Conservation (phyloP, 2,113 vertebrate genomes). For the Tylochromis polylepis region DNA sequence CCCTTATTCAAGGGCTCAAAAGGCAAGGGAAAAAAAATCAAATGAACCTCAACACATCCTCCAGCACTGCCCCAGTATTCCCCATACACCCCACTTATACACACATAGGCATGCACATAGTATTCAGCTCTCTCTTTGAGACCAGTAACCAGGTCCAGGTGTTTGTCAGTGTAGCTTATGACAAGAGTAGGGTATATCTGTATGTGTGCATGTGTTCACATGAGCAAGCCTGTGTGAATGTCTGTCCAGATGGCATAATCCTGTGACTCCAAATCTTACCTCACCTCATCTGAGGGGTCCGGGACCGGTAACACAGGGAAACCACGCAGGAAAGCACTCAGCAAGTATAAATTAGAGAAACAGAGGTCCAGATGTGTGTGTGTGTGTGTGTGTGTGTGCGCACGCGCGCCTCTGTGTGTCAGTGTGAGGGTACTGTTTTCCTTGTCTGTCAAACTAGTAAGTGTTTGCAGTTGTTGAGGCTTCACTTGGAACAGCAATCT, state of each 20-base stretch:
- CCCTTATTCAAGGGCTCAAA: slow-evolving; percentile 11
- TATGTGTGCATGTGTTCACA: slow-evolving; percentile 12
- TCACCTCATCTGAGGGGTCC: slow-evolving; percentile 58
- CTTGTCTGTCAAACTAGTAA: slow-evolving; percentile 25
- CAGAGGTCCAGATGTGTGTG: slow-evolving; percentile 51
- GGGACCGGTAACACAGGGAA: slow-evolving; percentile 37
- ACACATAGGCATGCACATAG: slow-evolving; percentile 39
- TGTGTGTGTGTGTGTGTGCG: not conserved
- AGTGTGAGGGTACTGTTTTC: slow-evolving; percentile 28
- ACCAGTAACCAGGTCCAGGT: slow-evolving; percentile 71
- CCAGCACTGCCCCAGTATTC: slow-evolving; percentile 50
- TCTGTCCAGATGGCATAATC: slow-evolving; percentile 64
- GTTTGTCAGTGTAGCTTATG: slow-evolving; percentile 68
- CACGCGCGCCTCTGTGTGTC: not conserved
- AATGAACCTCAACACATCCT: slow-evolving; percentile 37
- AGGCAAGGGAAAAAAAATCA: not conserved
- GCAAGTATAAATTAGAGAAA: slow-evolving; percentile 42
- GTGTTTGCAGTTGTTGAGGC: slow-evolving; percentile 24
- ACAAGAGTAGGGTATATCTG: slow-evolving; percentile 54
- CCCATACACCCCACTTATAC: slow-evolving; percentile 24
- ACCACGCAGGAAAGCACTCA: slow-evolving; percentile 55
- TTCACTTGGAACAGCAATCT: slow-evolving; percentile 7
- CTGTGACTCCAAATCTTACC: slow-evolving; percentile 62
- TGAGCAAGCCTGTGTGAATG: slow-evolving; percentile 34
- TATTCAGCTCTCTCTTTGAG: slow-evolving; percentile 32